phyloP scores from a whole-genome alignment of 2,888 invertebrate species.

The Gymnoscelis rufifasciata region DNA sequence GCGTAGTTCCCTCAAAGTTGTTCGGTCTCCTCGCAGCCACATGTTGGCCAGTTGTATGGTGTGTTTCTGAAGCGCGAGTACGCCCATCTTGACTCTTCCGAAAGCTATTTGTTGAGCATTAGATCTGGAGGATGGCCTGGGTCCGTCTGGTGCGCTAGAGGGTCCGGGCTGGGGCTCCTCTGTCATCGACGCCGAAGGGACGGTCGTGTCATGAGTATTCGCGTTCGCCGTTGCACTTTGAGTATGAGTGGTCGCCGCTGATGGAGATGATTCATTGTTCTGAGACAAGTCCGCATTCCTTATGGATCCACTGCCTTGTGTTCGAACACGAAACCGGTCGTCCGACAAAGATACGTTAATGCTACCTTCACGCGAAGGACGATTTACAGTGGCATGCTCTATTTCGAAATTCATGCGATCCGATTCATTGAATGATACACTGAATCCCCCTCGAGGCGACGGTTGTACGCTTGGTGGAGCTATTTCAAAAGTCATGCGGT shows the following conservation, averaged over 20 bases:
- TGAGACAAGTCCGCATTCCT: too few species aligned
- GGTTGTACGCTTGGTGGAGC: conserved; percentile 18
- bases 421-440: conserved; percentile 32
- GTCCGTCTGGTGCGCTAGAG: conserved; percentile 24
- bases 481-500: conserved; percentile 22
- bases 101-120: conserved; percentile 52
- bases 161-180: neutral
- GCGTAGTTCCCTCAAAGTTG: conserved; percentile 78
- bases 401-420: conserved; percentile 24
- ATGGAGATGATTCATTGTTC: too few species aligned
- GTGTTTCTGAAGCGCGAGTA: conserved; percentile 60
- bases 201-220: too few species aligned
- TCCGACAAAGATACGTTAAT: conserved; percentile 40
- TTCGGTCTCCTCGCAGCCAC: conserved; percentile 64
- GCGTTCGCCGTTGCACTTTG: too few species aligned
- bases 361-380: conserved; percentile 12
- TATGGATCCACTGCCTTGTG: conserved; percentile 44
- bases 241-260: too few species aligned
- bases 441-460: conserved; percentile 21
- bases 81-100: conserved; percentile 59
- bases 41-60: conserved; percentile 56
- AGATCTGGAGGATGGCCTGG: conserved; percentile 63
- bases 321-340: conserved; percentile 58
- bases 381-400: conserved; percentile 16
- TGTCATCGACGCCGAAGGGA: neutral